Base-by-base conservation (phyloP, 2,888 invertebrate species). In the Lasioglossum pauxillum region DNA sequence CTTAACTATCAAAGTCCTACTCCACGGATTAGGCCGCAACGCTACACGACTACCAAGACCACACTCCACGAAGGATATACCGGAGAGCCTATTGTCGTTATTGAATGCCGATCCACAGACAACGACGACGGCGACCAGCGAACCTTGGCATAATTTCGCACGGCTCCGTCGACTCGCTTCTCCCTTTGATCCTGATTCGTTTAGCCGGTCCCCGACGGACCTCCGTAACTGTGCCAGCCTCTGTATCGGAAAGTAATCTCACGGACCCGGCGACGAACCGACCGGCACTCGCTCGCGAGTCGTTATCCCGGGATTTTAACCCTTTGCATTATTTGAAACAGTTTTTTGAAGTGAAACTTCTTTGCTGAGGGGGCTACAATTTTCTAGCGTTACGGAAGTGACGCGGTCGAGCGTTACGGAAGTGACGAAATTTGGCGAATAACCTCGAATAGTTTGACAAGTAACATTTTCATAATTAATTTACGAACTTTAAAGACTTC, bases 1-100 rank as follows among this genome's bases (percentile, higher is more conserved):
- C 86, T 83, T 86, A 84, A 89, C 86, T 89, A 85, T 90, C 86
- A 86, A 91, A 91, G 90, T 90, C 79, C 88, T 87, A 88, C 82
- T n/a, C 81, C 27, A 23, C 46, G 83, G 88, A 92, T 91, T 90
- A 93, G 88, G 82, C 84, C 77, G 88, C 89, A 87, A 89, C 87
- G 85, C 86, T 89, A 87, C 87, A 73, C 79, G 60, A 76, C 73
- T 75, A 41, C 31, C 35, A 60, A 83, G 80, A 71, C 49, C 74
- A 35, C 81, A 35, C 81, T 84, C 41, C 57, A 74, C 60, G 53
- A 38, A 78, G 67, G 49, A 53, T 73, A 75, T 73, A 67, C 73
- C 49, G 64, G n/a, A 57, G 75, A 87, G 46, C 87, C 87, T 87
- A 80, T 73, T 78, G 87, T 75, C 86, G 69, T 80, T 82, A 82